Evolutionary conservation across 1,140 invertebrate genomes (phyloP).

Genomic region (Platyscapa corneri): DNA sequence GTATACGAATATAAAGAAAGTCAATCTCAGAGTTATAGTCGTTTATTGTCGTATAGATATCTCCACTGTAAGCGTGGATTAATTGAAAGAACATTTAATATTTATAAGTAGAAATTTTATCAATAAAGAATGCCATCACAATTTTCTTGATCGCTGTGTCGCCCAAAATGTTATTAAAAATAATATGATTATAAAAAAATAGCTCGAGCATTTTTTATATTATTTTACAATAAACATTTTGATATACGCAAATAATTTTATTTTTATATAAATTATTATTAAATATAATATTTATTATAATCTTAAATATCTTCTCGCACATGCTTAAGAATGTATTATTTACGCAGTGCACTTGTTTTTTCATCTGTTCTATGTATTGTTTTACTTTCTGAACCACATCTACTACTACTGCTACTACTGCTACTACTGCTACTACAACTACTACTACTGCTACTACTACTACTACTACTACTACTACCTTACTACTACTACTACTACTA

Average conservation of each 20-base stretch:
- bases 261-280: no score
- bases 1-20: no score
- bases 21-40: background rate
- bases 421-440: slow-evolving; percentile 64
- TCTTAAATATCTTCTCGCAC: slow-evolving; percentile 54
- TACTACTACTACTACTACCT: no score
- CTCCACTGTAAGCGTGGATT: background rate
- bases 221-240: background rate
- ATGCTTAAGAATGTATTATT: slow-evolving; percentile 73
- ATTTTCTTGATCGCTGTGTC: background rate
- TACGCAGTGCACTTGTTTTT: slow-evolving; percentile 72
- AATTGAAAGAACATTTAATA: background rate
- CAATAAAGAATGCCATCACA: background rate
- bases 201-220: background rate
- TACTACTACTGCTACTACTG: slow-evolving; percentile 58
- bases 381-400: slow-evolving; percentile 71
- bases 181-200: background rate
- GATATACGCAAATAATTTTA: background rate
- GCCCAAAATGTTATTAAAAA: background rate
- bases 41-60: background rate
- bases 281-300: slow-evolving; percentile 26
- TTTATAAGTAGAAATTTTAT: background rate
- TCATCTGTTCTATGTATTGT: slow-evolving; percentile 75
- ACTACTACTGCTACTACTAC: slow-evolving; percentile 57
- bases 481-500: slow-evolving; percentile 60